phyloP scores from a whole-genome alignment of 2,113 vertebrate species.

The Neodontobutis hainanensis region DNA sequence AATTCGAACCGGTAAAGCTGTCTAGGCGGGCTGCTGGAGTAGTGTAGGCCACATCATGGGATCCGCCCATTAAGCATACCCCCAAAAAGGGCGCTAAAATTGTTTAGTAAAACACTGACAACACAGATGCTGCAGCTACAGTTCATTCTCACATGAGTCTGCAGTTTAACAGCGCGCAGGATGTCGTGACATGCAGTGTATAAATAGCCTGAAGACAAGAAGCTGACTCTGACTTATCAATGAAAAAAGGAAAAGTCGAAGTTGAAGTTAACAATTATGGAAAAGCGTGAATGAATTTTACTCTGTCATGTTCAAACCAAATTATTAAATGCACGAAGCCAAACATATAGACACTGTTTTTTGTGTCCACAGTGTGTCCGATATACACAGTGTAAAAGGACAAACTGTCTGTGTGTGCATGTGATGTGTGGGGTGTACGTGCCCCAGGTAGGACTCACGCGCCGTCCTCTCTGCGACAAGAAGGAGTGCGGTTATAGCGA shows the following conservation, averaged over 20 bases:
- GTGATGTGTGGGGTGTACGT: constrained; percentile 11
- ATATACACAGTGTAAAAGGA: not conserved
- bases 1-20: constrained; percentile 51
- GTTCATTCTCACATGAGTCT: constrained; percentile 53
- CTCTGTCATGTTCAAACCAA: not conserved
- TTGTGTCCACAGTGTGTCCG: not conserved
- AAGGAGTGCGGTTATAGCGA: constrained; percentile 73
- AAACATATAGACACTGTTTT: not conserved
- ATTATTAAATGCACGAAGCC: not conserved
- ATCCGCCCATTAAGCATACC: constrained; percentile 63
- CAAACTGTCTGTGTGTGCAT: constrained; percentile 1
- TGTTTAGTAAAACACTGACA: not conserved
- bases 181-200: constrained; percentile 33
- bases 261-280: not conserved
- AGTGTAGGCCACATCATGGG: constrained; percentile 53
- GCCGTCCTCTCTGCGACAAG: constrained; percentile 76
- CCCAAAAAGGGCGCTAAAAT: constrained; percentile 64
- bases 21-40: constrained; percentile 31
- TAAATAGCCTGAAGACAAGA: constrained; percentile 21
- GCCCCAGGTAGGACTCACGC: constrained; percentile 73
- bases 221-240: constrained; percentile 34
- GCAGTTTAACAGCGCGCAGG: constrained; percentile 49
- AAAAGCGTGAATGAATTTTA: not conserved
- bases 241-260: constrained; percentile 1
- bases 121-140: not conserved